These are phyloP conservation scores for Nymphalis urticae DNA, from an alignment of 2,888 invertebrate genomes.

Conservation along the genomic window DNA sequence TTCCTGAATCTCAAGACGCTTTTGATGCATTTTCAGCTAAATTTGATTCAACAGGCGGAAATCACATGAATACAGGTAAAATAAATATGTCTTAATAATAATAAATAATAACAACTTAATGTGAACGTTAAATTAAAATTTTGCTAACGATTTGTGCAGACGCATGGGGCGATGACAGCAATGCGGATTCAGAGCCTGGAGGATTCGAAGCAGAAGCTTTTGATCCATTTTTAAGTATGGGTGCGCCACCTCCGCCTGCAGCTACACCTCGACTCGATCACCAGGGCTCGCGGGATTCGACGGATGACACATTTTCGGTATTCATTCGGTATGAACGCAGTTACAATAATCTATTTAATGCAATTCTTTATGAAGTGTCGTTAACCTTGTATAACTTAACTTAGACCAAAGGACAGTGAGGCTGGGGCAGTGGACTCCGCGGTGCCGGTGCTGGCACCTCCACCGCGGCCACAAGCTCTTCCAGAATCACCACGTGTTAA, in stretches of 20 bases:
- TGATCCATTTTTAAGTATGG: slow-evolving; percentile 90
- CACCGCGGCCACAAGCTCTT: slow-evolving; percentile 80
- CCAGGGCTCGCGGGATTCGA: slow-evolving; percentile 88
- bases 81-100: neutral
- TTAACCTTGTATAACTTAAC: neutral
- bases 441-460: slow-evolving; percentile 90
- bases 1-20: slow-evolving; percentile 69
- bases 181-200: slow-evolving; percentile 62
- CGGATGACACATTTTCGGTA: slow-evolving; percentile 90
- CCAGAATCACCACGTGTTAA: slow-evolving; percentile 86
- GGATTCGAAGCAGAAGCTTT: slow-evolving; percentile 89
- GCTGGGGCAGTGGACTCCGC: slow-evolving; percentile 47
- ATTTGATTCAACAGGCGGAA: slow-evolving; percentile 86
- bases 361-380: neutral
- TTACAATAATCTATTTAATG: neutral
- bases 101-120: neutral
- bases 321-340: slow-evolving; percentile 84
- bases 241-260: slow-evolving; percentile 87
- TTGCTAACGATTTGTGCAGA: slow-evolving; percentile 43
- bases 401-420: slow-evolving; percentile 80
- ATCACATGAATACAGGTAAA: slow-evolving; percentile 61
- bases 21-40: slow-evolving; percentile 95
- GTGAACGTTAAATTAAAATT: neutral
- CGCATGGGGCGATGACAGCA: slow-evolving; percentile 65
- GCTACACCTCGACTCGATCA: slow-evolving; percentile 84